These are phyloP conservation scores for Cochlearius cochlearius DNA, from an alignment of 2,113 vertebrate species.

Conservation along the genomic window DNA sequence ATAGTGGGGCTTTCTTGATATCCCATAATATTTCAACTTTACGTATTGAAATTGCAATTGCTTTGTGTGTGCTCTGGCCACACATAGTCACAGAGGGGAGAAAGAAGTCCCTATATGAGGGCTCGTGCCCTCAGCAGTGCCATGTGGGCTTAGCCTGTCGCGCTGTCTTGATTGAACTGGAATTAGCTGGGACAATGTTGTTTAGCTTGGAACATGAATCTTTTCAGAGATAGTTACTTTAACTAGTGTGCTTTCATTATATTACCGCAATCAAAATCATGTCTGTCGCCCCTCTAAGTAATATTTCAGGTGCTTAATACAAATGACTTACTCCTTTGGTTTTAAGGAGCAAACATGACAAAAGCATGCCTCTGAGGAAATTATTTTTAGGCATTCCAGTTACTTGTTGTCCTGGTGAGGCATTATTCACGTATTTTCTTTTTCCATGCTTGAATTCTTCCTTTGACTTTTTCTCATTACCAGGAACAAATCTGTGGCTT, in stretches of 20 bases:
- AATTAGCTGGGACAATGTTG: not conserved
- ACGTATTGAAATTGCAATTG: not conserved
- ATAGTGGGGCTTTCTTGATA: not conserved
- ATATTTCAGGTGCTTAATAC: not conserved
- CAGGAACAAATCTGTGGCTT: not conserved
- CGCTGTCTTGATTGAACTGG: not conserved
- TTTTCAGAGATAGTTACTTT: not conserved
- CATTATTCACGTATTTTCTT: constrained; percentile 18
- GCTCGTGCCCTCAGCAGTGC: not conserved
- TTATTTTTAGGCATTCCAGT: not conserved
- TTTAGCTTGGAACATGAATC: not conserved
- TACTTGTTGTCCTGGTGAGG: not conserved
- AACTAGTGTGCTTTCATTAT: not conserved
- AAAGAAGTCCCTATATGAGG: not conserved
- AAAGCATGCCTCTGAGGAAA: not conserved
- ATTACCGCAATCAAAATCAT: not conserved
- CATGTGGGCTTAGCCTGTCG: not conserved
- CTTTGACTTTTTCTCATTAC: not conserved
- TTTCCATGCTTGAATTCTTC: not conserved
- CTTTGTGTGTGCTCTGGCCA: not conserved
- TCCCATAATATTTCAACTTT: not conserved
- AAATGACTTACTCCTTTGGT: not conserved
- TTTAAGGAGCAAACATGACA: not conserved
- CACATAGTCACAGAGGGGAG: accelerated
- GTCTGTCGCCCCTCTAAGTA: not conserved